A percentile compares a stretch with the other conserved stretches of the same genome.
These are phyloP conservation scores for Andrena marginata DNA, from an alignment of 2,888 invertebrate genomes.

Conservation along the genomic window DNA sequence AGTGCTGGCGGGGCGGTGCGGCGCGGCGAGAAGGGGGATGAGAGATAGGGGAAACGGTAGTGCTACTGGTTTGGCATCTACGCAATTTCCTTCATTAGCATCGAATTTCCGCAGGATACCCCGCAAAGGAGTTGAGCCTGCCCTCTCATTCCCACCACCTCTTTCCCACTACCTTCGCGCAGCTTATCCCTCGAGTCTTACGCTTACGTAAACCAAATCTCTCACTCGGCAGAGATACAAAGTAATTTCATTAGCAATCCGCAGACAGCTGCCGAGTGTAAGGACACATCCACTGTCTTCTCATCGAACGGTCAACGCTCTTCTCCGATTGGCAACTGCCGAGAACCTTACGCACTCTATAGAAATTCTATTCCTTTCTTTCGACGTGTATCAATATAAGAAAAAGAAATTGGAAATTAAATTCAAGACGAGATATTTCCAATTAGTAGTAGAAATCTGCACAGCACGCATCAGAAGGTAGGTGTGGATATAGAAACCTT, in stretches of 20 bases:
- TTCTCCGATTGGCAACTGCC: no score
- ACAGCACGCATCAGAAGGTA: no score
- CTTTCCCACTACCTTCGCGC: constrained; percentile 17
- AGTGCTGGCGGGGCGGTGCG: background rate
- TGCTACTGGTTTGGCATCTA: constrained; percentile 76
- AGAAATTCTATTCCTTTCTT: no score
- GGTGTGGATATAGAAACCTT: no score
- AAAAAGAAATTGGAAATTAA: no score
- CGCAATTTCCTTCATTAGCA: constrained; percentile 80
- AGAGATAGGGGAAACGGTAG: constrained; percentile 66
- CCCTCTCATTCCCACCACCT: constrained; percentile 33
- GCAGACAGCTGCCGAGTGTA: constrained; percentile 32
- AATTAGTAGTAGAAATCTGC: no score
- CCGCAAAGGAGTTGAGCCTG: constrained; percentile 32
- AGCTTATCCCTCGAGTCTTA: constrained; percentile 31
- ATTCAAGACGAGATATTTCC: no score
- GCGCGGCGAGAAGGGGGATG: constrained; percentile 17
- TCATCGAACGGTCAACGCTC: no score
- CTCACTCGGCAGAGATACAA: constrained; percentile 59
- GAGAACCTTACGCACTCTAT: no score
- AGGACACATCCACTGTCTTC: constrained; percentile 15
- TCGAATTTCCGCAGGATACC: constrained; percentile 77
- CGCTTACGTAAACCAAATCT: constrained; percentile 68
- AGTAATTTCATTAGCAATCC: constrained; percentile 70
- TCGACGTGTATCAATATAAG: no score